Conservation (phyloP, 1,140 invertebrate genomes). For the Nymphalis io region DNA sequence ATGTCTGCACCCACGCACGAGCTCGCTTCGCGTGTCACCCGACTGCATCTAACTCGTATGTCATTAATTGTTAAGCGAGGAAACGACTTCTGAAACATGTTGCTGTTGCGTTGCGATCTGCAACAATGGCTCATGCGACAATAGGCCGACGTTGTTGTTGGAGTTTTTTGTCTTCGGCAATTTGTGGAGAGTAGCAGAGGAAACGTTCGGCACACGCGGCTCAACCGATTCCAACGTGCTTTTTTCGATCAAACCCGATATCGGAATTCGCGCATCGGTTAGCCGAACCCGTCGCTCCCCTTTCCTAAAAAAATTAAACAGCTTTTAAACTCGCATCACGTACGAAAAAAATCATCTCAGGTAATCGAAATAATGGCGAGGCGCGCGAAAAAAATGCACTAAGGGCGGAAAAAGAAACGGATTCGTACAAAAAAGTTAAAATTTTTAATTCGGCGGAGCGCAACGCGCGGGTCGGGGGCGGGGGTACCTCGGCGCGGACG, state of each 20-base stretch:
- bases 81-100: slow-evolving; percentile 14
- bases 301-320: slow-evolving; percentile 77
- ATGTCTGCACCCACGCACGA: neutral
- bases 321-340: slow-evolving; percentile 74
- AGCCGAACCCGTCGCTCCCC: slow-evolving; percentile 69
- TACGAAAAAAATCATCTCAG: slow-evolving; percentile 74
- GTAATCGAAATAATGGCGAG: slow-evolving; percentile 78
- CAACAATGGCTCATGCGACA: slow-evolving; percentile 8
- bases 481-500: slow-evolving; percentile 16
- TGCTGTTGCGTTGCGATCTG: neutral
- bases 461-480: slow-evolving; percentile 34
- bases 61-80: neutral
- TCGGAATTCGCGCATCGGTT: slow-evolving; percentile 77
- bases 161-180: slow-evolving; percentile 13
- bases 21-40: neutral
- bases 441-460: slow-evolving; percentile 62
- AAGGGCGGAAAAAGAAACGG: slow-evolving; percentile 78
- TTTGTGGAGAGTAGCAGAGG: slow-evolving; percentile 21
- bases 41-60: neutral
- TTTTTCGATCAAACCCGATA: slow-evolving; percentile 70
- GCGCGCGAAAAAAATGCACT: slow-evolving; percentile 76
- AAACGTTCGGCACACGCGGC: slow-evolving; percentile 23
- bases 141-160: slow-evolving; percentile 8
- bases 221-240: slow-evolving; percentile 46
- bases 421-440: slow-evolving; percentile 75